Percentiles rank a stretch among this genome's conserved stretches.
Evolutionary conservation across 2,113 vertebrate genomes (phyloP).

Genomic region (Erythrocebus patas): DNA sequence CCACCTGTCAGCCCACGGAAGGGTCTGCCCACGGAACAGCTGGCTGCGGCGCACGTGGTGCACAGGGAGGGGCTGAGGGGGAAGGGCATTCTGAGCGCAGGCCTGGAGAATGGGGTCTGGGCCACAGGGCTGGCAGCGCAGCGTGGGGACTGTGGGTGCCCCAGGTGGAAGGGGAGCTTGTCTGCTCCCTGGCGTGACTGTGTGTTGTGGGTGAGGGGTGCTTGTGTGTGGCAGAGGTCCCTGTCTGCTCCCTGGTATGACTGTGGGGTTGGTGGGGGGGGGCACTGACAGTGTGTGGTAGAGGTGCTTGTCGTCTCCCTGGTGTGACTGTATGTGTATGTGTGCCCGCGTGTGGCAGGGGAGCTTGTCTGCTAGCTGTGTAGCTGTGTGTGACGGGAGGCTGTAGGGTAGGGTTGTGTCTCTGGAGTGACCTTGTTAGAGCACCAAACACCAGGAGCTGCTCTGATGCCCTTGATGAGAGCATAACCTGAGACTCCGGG

Average conservation of each 20-base stretch:
- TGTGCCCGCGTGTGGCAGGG: neutral
- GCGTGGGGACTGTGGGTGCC: no score
- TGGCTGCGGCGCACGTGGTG: slow-evolving; percentile 22
- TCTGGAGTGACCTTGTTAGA: neutral
- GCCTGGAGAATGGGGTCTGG: neutral
- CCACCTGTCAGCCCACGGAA: slow-evolving; percentile 70
- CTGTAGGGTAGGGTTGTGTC: neutral
- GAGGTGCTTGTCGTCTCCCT: neutral
- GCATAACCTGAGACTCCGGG: no score
- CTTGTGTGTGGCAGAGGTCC: neutral
- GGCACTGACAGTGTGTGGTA: neutral
- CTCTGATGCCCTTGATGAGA: neutral
- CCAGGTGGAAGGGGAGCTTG: neutral
- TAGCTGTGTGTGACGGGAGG: neutral
- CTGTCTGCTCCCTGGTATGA: neutral
- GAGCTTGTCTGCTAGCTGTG: neutral
- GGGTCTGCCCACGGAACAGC: slow-evolving; percentile 82
- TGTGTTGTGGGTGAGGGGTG: no score
- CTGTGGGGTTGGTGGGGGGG: neutral
- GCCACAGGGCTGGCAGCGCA: no score
- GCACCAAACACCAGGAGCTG: neutral
- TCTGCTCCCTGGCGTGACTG: neutral
- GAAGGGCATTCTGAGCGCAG: neutral
- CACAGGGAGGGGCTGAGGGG: neutral
- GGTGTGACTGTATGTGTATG: neutral